Evolutionary conservation across 2,888 invertebrate genomes (phyloP).

Genomic region (Lacanobia oleracea): DNA sequence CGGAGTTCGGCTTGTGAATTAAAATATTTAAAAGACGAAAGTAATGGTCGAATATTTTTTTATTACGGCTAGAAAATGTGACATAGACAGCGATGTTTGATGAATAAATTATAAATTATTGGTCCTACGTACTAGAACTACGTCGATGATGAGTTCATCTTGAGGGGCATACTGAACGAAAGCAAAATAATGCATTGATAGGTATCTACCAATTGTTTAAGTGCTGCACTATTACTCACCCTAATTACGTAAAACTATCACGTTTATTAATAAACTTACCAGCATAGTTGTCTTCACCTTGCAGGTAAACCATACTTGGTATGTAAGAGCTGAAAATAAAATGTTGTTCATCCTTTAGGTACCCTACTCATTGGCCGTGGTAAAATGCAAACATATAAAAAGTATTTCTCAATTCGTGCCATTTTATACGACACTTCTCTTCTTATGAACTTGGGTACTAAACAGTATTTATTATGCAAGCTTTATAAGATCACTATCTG

Average conservation of each 20-base stretch:
- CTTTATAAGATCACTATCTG: background rate
- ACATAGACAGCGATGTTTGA: background rate
- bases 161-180: background rate
- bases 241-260: slow-evolving; percentile 15
- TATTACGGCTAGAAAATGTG: background rate
- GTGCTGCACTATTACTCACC: background rate
- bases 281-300: slow-evolving; percentile 22
- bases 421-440: background rate
- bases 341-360: background rate
- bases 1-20: too few relatives aligned
- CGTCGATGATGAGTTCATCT: background rate
- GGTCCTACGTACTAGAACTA: too few relatives aligned
- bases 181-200: too few relatives aligned
- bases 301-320: background rate
- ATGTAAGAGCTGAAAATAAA: slow-evolving; percentile 35
- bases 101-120: background rate
- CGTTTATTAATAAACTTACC: slow-evolving; percentile 14
- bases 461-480: background rate
- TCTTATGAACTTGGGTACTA: background rate
- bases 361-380: background rate
- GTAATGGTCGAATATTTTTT: background rate
- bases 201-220: background rate
- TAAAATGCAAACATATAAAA: background rate
- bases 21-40: background rate
- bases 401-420: background rate